Percentiles rank a stretch among this genome's conserved stretches.
Conservation (phyloP, 2,797 vertebrate genomes). For the Pangasius krempfi region DNA sequence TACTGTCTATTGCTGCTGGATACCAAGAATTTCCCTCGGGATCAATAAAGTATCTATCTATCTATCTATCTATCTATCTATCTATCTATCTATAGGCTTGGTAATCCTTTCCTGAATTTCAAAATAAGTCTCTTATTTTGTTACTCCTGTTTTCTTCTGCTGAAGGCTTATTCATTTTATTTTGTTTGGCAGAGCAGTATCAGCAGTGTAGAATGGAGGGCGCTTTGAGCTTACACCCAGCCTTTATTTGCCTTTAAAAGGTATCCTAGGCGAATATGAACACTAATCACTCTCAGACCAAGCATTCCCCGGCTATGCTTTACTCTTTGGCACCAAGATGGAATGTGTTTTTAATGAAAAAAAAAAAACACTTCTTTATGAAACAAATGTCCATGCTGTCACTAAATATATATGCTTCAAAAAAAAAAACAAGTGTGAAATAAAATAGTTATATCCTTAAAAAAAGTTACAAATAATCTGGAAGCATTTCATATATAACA, state of each 20-base stretch:
- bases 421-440: not conserved
- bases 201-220: slow-evolving; percentile 15
- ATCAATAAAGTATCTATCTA: too few species aligned
- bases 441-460: not conserved
- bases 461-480: not conserved
- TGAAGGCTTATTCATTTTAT: slow-evolving; percentile 10
- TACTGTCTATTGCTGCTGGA: too few species aligned
- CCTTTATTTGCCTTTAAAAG: slow-evolving; percentile 53
- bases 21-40: too few species aligned
- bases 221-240: not conserved
- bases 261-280: slow-evolving; percentile 33
- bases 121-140: not conserved
- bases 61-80: too few species aligned
- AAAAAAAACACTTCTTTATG: slow-evolving; percentile 1
- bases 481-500: not conserved
- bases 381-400: not conserved
- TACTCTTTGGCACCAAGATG: slow-evolving; percentile 10
- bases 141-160: not conserved
- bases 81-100: not conserved
- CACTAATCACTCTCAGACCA: slow-evolving; percentile 36
- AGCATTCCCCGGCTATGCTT: not conserved
- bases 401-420: not conserved
- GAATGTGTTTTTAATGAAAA: slow-evolving; percentile 41
- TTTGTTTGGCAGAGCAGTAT: slow-evolving; percentile 38
- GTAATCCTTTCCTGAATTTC: not conserved